A percentile compares a stretch with the other conserved stretches of the same genome.
These are phyloP conservation scores for Erpornis zantholeuca DNA, from an alignment of 2,113 vertebrate genomes.

Conservation along the genomic window DNA sequence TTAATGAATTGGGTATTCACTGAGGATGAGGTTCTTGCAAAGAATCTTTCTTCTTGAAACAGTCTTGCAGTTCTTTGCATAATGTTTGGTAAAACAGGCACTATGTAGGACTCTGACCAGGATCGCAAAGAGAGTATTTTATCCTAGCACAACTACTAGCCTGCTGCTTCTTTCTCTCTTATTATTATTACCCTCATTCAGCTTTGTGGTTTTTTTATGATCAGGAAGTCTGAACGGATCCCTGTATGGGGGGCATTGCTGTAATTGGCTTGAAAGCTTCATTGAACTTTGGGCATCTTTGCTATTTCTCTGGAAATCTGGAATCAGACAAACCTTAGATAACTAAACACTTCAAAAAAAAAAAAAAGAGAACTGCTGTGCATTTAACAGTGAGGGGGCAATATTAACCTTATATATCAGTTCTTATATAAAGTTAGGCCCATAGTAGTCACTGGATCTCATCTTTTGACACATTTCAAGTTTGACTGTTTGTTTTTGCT, in stretches of 20 bases:
- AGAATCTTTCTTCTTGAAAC: background rate
- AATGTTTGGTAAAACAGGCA: background rate
- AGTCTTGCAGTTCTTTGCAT: background rate
- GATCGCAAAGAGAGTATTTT: background rate
- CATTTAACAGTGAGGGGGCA: background rate
- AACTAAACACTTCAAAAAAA: background rate
- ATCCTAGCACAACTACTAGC: background rate
- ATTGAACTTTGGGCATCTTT: background rate
- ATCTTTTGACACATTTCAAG: background rate
- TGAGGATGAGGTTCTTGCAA: background rate
- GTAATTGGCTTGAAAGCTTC: background rate
- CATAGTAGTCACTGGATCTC: background rate
- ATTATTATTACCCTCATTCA: background rate
- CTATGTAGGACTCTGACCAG: background rate
- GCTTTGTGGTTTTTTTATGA: background rate
- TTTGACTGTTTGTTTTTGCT: background rate
- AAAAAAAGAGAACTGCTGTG: background rate
- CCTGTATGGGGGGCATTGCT: background rate
- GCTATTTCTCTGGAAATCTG: background rate
- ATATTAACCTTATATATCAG: background rate
- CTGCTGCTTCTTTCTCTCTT: background rate
- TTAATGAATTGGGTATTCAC: background rate
- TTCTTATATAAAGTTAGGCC: background rate
- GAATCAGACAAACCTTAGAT: background rate
- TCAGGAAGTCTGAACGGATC: background rate